A percentile compares a stretch with the other conserved stretches of the same genome.
These are phyloP conservation scores for Aurelia coerulea DNA, from an alignment of 30 jellyfish, hydroid and myxozoan genomes.

Conservation along the genomic window DNA sequence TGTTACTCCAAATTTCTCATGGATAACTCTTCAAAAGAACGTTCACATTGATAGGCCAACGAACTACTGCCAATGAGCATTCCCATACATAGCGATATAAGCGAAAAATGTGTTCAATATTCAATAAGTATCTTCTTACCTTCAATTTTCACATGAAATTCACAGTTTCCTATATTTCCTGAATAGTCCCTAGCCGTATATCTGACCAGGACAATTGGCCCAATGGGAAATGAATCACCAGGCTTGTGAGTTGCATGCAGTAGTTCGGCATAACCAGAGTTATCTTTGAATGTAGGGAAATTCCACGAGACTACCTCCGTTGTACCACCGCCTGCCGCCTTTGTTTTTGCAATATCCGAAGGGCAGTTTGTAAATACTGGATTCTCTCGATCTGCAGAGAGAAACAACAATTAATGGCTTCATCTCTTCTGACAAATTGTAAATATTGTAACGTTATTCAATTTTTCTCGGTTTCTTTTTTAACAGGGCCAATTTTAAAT, in stretches of 20 bases:
- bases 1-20: too few relatives aligned
- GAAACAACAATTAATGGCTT: neutral
- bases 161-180: slow-evolving; percentile 66
- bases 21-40: too few relatives aligned
- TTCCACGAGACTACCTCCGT: slow-evolving; percentile 76
- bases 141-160: slow-evolving; percentile 79
- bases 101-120: too few relatives aligned
- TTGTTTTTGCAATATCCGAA: slow-evolving; percentile 66
- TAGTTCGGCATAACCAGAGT: slow-evolving; percentile 85
- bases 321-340: slow-evolving; percentile 50
- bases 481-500: too few relatives aligned
- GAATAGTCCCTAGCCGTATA: slow-evolving; percentile 79
- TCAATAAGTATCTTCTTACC: slow-evolving; percentile 31
- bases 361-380: slow-evolving; percentile 94
- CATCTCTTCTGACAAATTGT: too few relatives aligned
- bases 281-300: slow-evolving; percentile 82
- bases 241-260: slow-evolving; percentile 48
- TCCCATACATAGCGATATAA: too few relatives aligned
- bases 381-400: slow-evolving; percentile 72
- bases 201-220: slow-evolving; percentile 51
- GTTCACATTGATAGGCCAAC: too few relatives aligned
- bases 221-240: slow-evolving; percentile 77
- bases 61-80: too few relatives aligned
- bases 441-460: too few relatives aligned
- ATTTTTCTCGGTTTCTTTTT: too few relatives aligned